phyloP scores from a whole-genome alignment of 2,113 vertebrate species.

The Erinaceus europaeus region DNA sequence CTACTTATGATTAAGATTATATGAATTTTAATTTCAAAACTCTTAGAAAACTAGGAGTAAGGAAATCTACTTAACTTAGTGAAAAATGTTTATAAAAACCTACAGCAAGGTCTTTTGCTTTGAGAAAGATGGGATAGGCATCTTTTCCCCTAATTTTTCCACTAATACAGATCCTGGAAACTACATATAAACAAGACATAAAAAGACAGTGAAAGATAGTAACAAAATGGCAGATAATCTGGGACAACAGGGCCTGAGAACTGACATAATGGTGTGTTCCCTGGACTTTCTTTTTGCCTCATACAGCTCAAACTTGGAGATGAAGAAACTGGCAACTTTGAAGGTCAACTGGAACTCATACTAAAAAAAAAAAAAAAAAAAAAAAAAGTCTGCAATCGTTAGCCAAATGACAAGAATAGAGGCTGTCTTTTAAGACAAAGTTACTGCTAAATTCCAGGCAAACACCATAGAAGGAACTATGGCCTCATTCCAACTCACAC shows the following conservation, averaged over 20 bases:
- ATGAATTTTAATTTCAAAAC: no score
- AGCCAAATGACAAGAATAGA: neutral
- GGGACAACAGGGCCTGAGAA: neutral
- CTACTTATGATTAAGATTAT: no score
- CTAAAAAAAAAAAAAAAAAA: neutral
- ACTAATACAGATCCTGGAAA: neutral
- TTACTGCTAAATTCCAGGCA: neutral
- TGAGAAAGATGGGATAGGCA: neutral
- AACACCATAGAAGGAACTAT: neutral
- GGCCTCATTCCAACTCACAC: neutral
- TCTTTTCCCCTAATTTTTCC: neutral
- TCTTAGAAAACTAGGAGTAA: constrained; percentile 9
- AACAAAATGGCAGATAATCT: neutral
- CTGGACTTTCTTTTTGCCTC: neutral
- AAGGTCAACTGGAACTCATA: neutral
- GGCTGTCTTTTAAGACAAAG: neutral
- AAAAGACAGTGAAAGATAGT: neutral
- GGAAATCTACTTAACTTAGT: neutral
- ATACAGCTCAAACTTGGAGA: neutral
- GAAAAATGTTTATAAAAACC: neutral
- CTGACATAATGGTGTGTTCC: neutral
- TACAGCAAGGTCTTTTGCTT: neutral
- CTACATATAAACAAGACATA: neutral
- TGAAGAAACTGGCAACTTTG: neutral
- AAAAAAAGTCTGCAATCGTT: neutral